These are phyloP conservation scores for Cephalopterus ornatus DNA, from an alignment of 2,113 vertebrate species.

Conservation along the genomic window DNA sequence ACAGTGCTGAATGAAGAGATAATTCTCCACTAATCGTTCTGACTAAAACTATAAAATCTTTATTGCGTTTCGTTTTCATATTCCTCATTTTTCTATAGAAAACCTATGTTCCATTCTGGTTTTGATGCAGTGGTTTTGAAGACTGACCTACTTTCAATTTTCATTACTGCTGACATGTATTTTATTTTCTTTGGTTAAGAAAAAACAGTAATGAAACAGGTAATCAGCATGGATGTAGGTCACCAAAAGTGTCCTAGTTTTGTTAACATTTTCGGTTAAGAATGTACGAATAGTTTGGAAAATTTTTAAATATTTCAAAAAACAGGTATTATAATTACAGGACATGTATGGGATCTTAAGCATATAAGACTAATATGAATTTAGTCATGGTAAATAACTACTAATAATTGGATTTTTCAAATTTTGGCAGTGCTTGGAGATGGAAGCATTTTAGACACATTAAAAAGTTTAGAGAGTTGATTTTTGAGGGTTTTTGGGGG, in stretches of 20 bases:
- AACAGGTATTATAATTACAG: neutral
- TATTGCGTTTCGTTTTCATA: conserved; percentile 36
- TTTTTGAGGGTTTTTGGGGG: neutral
- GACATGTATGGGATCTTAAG: neutral
- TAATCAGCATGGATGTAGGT: conserved; percentile 69
- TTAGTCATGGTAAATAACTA: neutral
- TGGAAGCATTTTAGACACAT: neutral
- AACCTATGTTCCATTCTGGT: neutral
- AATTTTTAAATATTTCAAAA: conserved; percentile 48
- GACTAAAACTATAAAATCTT: conserved; percentile 2
- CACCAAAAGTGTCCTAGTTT: conserved; percentile 50
- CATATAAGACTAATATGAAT: neutral
- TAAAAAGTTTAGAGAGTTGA: neutral
- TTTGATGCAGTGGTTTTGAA: conserved; percentile 49
- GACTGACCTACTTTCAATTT: conserved; percentile 64
- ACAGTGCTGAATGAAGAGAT: neutral
- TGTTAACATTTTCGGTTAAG: conserved; percentile 36
- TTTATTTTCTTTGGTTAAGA: conserved; percentile 66
- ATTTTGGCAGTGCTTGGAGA: neutral
- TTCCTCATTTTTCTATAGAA: conserved; percentile 37
- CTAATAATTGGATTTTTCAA: neutral
- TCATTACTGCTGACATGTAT: conserved; percentile 44
- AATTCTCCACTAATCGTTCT: conserved; percentile 30
- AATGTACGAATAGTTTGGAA: neutral
- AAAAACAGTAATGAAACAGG: conserved; percentile 62